phyloP scores from a whole-genome alignment of 2,797 vertebrate genomes.

The Brotula barbata region DNA sequence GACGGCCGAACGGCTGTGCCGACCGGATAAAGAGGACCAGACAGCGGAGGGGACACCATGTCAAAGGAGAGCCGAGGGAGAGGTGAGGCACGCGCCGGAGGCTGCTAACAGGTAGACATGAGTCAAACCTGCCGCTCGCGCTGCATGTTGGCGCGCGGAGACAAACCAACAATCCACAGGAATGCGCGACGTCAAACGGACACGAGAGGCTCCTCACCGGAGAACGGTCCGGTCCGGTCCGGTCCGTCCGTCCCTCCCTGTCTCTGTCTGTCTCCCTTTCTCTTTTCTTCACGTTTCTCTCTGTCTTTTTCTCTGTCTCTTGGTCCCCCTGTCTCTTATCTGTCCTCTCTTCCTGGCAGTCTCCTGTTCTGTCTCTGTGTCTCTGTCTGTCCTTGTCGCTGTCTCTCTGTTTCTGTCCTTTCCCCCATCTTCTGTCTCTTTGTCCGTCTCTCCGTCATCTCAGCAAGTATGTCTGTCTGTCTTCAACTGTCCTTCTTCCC shows the following conservation, averaged over 20 bases:
- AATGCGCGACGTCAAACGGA: constrained; percentile 64
- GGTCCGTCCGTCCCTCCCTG: background rate
- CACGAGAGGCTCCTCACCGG: background rate
- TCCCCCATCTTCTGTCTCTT: background rate
- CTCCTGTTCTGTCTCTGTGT: background rate
- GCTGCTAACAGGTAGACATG: constrained; percentile 69
- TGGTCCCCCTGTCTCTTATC: no score
- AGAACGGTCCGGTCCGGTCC: background rate
- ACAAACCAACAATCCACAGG: constrained; percentile 68
- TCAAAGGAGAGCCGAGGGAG: constrained; percentile 75
- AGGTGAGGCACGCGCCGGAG: constrained; percentile 65
- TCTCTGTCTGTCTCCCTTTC: background rate
- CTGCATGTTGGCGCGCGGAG: constrained; percentile 41
- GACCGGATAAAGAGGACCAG: no score
- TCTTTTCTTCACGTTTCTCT: no score
- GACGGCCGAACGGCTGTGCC: constrained; percentile 20
- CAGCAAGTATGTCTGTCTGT: background rate
- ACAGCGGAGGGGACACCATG: constrained; percentile 69
- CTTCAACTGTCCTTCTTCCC: no score
- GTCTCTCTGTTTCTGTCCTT: no score
- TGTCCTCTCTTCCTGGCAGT: background rate
- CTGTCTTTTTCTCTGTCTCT: no score
- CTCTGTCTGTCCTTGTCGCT: background rate
- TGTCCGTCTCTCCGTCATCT: background rate
- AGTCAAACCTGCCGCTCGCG: constrained; percentile 30